Evolutionary conservation across 2,797 vertebrate species (phyloP), one percentile per base, ranked within the genome.

Genomic region (Yasuhikotakia modesta): DNA sequence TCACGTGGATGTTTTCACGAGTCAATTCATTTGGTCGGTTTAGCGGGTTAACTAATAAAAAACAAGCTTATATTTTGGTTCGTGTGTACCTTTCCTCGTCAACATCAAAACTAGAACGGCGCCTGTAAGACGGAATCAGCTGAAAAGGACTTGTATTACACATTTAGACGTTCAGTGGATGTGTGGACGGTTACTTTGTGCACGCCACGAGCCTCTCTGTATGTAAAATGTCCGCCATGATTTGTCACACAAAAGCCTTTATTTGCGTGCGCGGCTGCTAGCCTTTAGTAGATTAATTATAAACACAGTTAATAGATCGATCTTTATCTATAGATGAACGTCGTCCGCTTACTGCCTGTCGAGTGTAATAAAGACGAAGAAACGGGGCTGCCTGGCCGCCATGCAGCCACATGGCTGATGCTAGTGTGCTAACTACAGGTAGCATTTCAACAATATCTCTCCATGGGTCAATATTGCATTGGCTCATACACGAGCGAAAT

Each of bases 171-270:
- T 10, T 45, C 35, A 24, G 10, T 17, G 1, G 5, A 2, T 60
- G 6, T 39, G 7, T 39, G 8, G 6, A 8, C 39, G 17, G 5
- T 0, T 5, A 1, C 21, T 4, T 32, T 19, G 7, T 50, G 27
- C 17, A 7, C 27, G 3, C 19, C 17, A 8, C 2, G 6, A 3
- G 21, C 58, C 75, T 83, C 83, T 84, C 85, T 88, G 10, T 6
- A n/a, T 64, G 16, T 63, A 94, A 94, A 93, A 94, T 94, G 93
- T 94, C 93, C 90, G 93, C 93, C 92, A 79, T 65, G 21, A 39
- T 79, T 81, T 55, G 60, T 63, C 83, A 85, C 55, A 80, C 61
- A 35, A 63, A 11, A 65, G 76, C 81, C 84, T 86, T 21, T 83
- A 10, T 81, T 88, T 67, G 63, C 78, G 8, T 73, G 5, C 48